These are phyloP conservation scores for Antrozous pallidus DNA, from an alignment of 2,797 vertebrate species.

Conservation along the genomic window DNA sequence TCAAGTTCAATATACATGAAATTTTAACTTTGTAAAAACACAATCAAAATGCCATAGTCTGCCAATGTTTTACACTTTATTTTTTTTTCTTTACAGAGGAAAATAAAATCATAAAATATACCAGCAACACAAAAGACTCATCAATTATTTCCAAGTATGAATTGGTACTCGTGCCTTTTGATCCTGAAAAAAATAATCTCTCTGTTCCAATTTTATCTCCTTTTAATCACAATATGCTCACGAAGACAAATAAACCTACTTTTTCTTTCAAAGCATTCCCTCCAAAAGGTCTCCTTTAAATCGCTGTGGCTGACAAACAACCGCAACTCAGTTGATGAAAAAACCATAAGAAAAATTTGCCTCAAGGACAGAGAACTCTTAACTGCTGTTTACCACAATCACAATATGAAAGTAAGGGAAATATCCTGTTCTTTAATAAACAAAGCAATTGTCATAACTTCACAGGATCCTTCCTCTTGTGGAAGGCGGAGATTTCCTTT, in stretches of 20 bases:
- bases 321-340: background rate
- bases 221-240: background rate
- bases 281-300: slow-evolving; percentile 27
- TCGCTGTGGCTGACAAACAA: background rate
- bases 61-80: background rate
- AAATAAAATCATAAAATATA: background rate
- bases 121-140: background rate
- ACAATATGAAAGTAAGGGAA: background rate
- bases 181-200: slow-evolving; percentile 26
- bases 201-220: slow-evolving; percentile 21
- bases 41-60: background rate
- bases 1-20: background rate
- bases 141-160: background rate
- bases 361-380: background rate
- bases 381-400: background rate
- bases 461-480: background rate
- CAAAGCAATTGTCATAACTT: background rate
- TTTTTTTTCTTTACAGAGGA: background rate
- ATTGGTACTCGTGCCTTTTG: background rate
- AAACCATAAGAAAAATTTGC: slow-evolving; percentile 2
- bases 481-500: background rate
- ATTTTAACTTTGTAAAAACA: slow-evolving; percentile 4
- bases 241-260: background rate
- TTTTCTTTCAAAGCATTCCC: background rate
- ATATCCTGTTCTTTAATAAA: slow-evolving; percentile 36